Base-by-base conservation (phyloP, 2,797 vertebrate genomes). In the Lagorchestes hirsutus region DNA sequence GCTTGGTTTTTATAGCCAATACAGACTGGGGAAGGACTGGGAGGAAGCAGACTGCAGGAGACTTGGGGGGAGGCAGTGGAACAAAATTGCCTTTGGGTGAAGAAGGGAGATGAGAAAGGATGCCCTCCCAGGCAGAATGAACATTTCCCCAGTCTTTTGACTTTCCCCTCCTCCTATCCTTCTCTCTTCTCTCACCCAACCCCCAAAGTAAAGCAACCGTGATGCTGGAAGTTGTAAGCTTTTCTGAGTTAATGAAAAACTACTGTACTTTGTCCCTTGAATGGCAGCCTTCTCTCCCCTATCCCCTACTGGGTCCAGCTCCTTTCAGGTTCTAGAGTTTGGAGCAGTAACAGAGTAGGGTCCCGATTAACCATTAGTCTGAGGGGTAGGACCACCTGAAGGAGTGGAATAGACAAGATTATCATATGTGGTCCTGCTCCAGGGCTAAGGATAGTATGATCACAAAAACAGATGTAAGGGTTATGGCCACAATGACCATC, bases 201-300 rank as follows among this genome's bases (percentile, higher is more conserved):
- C 54, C 93, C 93, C 90, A 22, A 82, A 46, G 40, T n/a, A 27
- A 50, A 92, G 93, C 96, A 97, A 98, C 98, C 98, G 96, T 97
- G 94, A 97, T 93, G 5, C 96, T 96, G 97, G 96, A 98, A 98
- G 95, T 58, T 22, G 10, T 62, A 93, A 87, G 96, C 97, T 92
- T 95, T 97, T 98, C 97, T 54, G 98, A 91, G 98, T 99, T 99
- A 99, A 99, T 99, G 97, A 99, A 98, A 99, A 99, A 98, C 98
- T 98, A 91, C 98, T 98, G 98, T 97, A 98, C 98, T 99, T 98
- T 98, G 98, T 98, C 98, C 98, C 98, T 98, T 98, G 98, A 98
- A 97, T 93, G 9, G 0, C 92, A 94, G 98, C 97, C 98, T 94
- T 0, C 2, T 6, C 52, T 34, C 0, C 93, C 98, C 97, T 93